phyloP scores from a whole-genome alignment of 1,140 invertebrate species.

The Capitella teleta region DNA sequence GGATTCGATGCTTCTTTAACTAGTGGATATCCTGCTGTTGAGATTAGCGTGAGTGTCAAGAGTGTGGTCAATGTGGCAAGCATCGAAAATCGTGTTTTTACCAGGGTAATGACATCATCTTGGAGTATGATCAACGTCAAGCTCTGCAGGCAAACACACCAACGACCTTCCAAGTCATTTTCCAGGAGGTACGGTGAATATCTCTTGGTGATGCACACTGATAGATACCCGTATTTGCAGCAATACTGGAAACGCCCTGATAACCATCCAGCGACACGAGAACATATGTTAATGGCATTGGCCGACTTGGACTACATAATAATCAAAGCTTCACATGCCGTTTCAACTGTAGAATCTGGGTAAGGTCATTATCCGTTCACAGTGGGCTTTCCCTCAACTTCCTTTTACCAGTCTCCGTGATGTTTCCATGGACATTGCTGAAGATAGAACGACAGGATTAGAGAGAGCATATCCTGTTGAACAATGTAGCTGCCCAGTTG shows the following conservation, averaged over 20 bases:
- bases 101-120: background rate
- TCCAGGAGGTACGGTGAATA: background rate
- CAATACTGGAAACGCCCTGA: constrained; percentile 65
- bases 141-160: background rate
- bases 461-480: constrained; percentile 20
- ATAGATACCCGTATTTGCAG: constrained; percentile 19
- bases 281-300: constrained; percentile 82
- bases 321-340: constrained; percentile 86
- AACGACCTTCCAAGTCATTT: background rate
- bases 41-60: constrained; percentile 53
- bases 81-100: background rate
- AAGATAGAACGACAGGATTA: constrained; percentile 21
- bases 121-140: background rate
- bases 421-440: constrained; percentile 37
- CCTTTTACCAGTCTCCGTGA: constrained; percentile 19
- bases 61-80: background rate
- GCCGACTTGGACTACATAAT: constrained; percentile 76
- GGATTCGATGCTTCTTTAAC: constrained; percentile 36
- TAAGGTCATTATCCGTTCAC: constrained; percentile 41
- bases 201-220: background rate
- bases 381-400: background rate
- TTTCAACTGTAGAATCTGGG: constrained; percentile 62
- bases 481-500: constrained; percentile 53
- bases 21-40: constrained; percentile 56
- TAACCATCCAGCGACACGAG: constrained; percentile 66